A percentile compares a stretch with the other conserved stretches of the same genome.
These are phyloP conservation scores for Poecilia latipinna DNA, from an alignment of 2,113 vertebrate species.

Conservation along the genomic window DNA sequence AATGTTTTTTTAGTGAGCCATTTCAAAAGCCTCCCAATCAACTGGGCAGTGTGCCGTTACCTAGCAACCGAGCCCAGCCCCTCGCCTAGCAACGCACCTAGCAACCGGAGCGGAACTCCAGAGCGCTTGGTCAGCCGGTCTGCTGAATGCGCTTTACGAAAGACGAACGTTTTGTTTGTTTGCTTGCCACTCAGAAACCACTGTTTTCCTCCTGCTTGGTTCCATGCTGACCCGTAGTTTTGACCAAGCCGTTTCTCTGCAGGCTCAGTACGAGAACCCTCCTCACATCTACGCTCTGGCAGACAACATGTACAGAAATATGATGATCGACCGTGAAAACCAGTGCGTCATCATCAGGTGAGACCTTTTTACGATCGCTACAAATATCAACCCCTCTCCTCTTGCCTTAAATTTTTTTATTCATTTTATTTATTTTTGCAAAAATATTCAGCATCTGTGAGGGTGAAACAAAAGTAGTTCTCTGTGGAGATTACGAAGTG, in stretches of 20 bases:
- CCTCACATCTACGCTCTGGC: conserved; percentile 98
- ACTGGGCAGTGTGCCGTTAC: too few species aligned
- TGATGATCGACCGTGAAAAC: conserved; percentile 98
- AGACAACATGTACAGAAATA: conserved; percentile 98
- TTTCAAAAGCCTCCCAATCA: too few species aligned
- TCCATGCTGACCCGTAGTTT: background rate
- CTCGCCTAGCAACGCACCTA: too few species aligned
- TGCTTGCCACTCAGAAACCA: too few species aligned
- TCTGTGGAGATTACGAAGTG: conserved; percentile 14
- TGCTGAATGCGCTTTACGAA: too few species aligned
- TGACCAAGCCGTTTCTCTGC: conserved; percentile 9
- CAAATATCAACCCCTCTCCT: background rate
- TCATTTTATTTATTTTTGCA: background rate
- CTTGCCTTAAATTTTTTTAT: background rate
- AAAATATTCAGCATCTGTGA: conserved; percentile 1
- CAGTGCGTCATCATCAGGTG: conserved; percentile 99
- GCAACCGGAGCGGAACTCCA: too few species aligned
- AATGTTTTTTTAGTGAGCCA: too few species aligned
- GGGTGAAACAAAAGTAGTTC: conserved; percentile 20
- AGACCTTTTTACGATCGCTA: conserved; percentile 14
- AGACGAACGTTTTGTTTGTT: too few species aligned
- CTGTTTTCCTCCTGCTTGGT: background rate
- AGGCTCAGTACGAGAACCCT: conserved; percentile 98
- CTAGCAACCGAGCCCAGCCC: too few species aligned
- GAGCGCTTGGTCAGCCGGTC: too few species aligned